A percentile compares a stretch with the other conserved stretches of the same genome.
Evolutionary conservation across 2,888 invertebrate genomes (phyloP).

Genomic region (Melanostoma scalare): DNA sequence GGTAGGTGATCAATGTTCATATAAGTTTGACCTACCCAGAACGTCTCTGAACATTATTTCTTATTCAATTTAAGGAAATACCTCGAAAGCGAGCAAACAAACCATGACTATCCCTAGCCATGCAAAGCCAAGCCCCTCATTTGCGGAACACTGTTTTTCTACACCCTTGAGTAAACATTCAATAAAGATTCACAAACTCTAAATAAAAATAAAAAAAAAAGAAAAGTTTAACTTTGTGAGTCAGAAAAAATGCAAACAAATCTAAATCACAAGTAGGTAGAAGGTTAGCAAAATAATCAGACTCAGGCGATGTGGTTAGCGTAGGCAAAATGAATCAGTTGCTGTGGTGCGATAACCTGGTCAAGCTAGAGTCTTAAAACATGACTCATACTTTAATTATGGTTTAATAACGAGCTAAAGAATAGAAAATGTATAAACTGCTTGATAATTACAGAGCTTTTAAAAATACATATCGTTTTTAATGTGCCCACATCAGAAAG

Average conservation of each 20-base stretch:
- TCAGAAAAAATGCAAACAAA: conserved; percentile 51
- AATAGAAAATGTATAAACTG: background rate
- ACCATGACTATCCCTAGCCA: conserved; percentile 29
- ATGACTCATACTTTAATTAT: conserved; percentile 42
- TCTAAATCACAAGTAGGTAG: conserved; percentile 31
- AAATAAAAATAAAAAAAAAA: conserved; percentile 4
- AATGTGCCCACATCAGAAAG: background rate
- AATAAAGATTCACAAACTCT: conserved; percentile 26
- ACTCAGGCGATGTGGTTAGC: conserved; percentile 35
- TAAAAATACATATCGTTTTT: conserved; percentile 19
- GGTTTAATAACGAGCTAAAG: conserved; percentile 23
- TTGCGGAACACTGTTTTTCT: conserved; percentile 14
- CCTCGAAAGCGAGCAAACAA: conserved; percentile 8
- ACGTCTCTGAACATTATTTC: background rate
- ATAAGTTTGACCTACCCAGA: background rate
- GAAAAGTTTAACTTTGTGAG: conserved; percentile 34
- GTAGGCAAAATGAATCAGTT: conserved; percentile 47
- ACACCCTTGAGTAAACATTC: conserved; percentile 32
- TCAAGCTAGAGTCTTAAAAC: conserved; percentile 40
- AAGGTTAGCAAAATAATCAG: conserved; percentile 47
- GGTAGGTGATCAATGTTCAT: conserved; percentile 8
- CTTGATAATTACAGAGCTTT: conserved; percentile 10
- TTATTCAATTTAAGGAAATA: conserved; percentile 12
- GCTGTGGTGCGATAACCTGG: conserved; percentile 20
- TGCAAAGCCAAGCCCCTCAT: conserved; percentile 19